Conservation (phyloP, 2,113 vertebrate species). For the Coptodon rendalli region DNA sequence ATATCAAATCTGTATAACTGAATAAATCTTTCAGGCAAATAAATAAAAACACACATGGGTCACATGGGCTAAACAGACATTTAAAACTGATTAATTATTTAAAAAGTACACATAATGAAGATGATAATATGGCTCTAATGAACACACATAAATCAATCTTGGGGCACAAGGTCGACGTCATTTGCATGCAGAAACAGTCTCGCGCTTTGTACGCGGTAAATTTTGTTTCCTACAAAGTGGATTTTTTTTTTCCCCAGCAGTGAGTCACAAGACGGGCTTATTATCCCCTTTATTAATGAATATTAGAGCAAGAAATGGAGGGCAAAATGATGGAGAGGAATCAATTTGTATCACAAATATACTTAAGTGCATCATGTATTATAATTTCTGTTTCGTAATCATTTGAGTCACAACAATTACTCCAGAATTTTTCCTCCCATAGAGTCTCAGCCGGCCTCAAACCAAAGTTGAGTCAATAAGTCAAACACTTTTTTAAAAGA, state of each 20-base stretch:
- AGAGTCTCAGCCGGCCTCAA: neutral
- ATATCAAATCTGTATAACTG: neutral
- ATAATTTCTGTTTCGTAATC: neutral
- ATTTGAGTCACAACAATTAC: neutral
- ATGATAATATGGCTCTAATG: neutral
- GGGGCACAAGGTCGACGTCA: neutral
- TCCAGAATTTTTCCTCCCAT: accelerated
- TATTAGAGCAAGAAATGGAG: neutral
- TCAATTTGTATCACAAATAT: neutral
- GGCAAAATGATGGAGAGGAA: neutral
- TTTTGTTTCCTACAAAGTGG: neutral
- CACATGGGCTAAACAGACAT: neutral
- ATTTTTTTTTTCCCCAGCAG: neutral
- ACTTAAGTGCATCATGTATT: neutral
- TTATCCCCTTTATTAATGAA: neutral
- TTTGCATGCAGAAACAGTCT: constrained; percentile 1
- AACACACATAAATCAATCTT: neutral
- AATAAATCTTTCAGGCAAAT: neutral
- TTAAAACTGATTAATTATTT: neutral
- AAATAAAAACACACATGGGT: neutral
- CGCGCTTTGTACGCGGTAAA: neutral
- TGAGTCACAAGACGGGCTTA: neutral
- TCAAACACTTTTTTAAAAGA: neutral
- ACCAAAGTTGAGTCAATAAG: neutral
- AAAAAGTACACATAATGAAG: neutral